Base-by-base conservation (phyloP, 1,140 invertebrate species). In the Zeugodacus cucurbitae region DNA sequence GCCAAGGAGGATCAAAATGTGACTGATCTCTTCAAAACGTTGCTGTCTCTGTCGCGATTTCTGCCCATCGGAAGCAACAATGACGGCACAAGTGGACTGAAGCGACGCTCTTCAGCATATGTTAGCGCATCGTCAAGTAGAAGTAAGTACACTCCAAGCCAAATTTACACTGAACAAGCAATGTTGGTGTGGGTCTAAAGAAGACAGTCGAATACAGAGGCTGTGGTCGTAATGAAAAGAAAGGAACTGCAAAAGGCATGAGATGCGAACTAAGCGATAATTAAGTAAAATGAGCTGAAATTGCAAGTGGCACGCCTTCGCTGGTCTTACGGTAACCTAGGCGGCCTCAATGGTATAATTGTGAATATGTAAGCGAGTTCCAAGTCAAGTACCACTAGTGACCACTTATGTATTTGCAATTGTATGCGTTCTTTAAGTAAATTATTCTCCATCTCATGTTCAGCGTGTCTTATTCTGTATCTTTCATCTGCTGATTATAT, bases 21-120 rank as follows among this genome's bases (percentile, higher is more conserved):
- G n/a, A 96, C 96, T 90, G 97, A 97, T 88, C 95, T 97, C 67
- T 97, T 97, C 91, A 95, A 96, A 89, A 95, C 95, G 89, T 96
- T 97, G 92, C 94, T 97, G 86, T 95, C 95, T 2, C 93, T 97
- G 22, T 96, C 96, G 3, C 95, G 95, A 90, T 96, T 96, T 59
- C 93, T 96, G 62, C 94, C 94, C 5, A 93, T 94, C 2, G 94
- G 94, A 32, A 94, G 95, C 59, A 89, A 94, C 48, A 95, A 95
- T 88, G 95, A 96, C 41, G 93, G 93, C 44, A 90, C 93, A 59
- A 94, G 94, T 14, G 95, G 95, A 54, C 94, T 97, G 34, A 96
- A 96, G 90, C 94, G 97, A 87, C 94, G 96, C 85, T 97, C 96
- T 86, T 96, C 96, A 54, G 96, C 96, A 62, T n/a, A n/a, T n/a